Conservation (phyloP, 2,888 invertebrate genomes). For the Rhogogaster chlorosoma region DNA sequence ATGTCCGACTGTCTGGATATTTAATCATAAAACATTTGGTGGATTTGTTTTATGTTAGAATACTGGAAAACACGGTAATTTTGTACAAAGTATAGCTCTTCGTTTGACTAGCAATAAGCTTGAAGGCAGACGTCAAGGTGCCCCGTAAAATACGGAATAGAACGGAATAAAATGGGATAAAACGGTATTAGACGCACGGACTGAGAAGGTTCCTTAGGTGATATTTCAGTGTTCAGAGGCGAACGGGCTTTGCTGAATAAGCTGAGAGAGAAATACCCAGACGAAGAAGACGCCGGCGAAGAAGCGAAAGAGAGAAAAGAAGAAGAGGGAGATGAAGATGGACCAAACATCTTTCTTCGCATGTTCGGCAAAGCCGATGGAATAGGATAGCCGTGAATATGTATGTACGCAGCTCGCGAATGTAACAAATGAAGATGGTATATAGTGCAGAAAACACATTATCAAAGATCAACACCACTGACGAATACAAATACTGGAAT, state of each 20-base stretch:
- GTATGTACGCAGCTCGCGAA: neutral
- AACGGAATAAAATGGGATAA: conserved; percentile 45
- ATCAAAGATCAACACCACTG: neutral
- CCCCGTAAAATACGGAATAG: conserved; percentile 49
- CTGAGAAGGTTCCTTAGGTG: conserved; percentile 43
- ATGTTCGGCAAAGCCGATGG: conserved; percentile 7
- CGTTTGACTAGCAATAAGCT: conserved; percentile 48
- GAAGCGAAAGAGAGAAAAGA: neutral
- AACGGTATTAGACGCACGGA: conserved; percentile 45
- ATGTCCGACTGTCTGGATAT: neutral
- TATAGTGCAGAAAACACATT: neutral
- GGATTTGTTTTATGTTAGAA: conserved; percentile 21
- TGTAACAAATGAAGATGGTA: neutral
- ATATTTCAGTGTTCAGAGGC: conserved; percentile 44
- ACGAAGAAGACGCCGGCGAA: neutral
- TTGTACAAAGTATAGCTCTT: conserved; percentile 23
- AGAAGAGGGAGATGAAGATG: neutral
- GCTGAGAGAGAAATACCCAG: conserved; percentile 30
- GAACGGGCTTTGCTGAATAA: conserved; percentile 46
- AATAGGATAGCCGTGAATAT: conserved; percentile 28
- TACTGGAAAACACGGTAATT: neutral
- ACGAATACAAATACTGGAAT: neutral
- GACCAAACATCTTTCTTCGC: conserved; percentile 23
- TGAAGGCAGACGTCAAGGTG: conserved; percentile 44
- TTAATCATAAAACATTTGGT: conserved; percentile 23